Evolutionary conservation across 1,140 invertebrate species (phyloP), one percentile per base, ranked within the genome.

Genomic region (Onthophagus taurus): DNA sequence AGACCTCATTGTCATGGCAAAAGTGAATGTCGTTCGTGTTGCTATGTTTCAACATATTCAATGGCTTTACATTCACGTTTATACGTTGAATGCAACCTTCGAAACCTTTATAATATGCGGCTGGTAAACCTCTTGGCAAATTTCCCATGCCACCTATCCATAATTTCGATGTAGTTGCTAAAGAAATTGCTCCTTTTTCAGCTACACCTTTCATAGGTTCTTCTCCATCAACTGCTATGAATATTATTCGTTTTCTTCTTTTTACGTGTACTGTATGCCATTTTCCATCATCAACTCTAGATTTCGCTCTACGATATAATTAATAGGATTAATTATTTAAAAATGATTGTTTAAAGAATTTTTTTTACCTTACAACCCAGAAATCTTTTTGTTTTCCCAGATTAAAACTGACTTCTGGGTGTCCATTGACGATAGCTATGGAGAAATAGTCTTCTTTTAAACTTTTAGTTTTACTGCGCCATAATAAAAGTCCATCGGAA

Each of bases 141-240:
- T 51, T 49, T 16, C 57, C 47, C 13, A 53, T 49, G 24, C 63
- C 63, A 48, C 63, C 84, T 53, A 89, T 79, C 81, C 82, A 87
- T 37, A 86, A 60, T 50, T 77, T 75, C 14, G 81, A 80, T 65
- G 85, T 81, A 7, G 82, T 80, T 56, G 82, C 80, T 47, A 85
- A 73, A 49, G 77, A 74, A 33, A 76, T 74, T 19, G 81, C 72
- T 37, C 81, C 75, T 23, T 69, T 67, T 41, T 75, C 72, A 16
- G 81, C 76, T 49, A 75, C 70, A 13, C 72, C 75, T 51, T 72
- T 75, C 2, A 78, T 67, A 4, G 77, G 71, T n/a, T 68, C 58
- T 41, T 74, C 67, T 29, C 75, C 70, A 59, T 88, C 85, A 7
- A 87, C 74, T 57, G 79, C 75, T 29, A 89, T 63, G 52, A 74